These are phyloP conservation scores for Sebastolobus altivelis DNA, from an alignment of 2,797 vertebrate genomes.

Conservation along the genomic window DNA sequence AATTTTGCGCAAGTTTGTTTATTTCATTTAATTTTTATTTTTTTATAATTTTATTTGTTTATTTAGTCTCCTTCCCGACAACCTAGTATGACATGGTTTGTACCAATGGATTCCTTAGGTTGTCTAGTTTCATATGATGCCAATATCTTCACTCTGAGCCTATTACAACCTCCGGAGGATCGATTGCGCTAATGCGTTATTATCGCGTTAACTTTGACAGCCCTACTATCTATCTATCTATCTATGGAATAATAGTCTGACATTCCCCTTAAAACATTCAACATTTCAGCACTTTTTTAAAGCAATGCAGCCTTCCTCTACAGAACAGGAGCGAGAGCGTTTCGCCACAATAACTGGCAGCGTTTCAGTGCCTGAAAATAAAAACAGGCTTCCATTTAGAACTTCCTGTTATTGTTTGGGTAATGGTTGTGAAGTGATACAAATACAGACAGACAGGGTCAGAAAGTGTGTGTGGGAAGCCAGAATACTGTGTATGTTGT, in stretches of 20 bases:
- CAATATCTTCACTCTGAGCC: too few species aligned
- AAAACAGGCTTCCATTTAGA: not conserved
- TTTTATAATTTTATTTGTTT: too few species aligned
- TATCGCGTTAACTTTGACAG: too few species aligned
- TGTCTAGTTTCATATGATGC: too few species aligned
- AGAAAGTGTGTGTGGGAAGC: conserved; percentile 11
- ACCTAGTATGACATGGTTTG: too few species aligned
- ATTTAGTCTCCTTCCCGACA: too few species aligned
- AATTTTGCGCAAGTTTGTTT: too few species aligned
- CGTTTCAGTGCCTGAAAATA: not conserved
- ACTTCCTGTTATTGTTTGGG: not conserved
- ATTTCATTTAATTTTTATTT: too few species aligned
- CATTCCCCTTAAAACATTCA: not conserved
- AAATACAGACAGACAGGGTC: conserved; percentile 15
- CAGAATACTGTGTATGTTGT: not conserved
- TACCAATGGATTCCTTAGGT: too few species aligned
- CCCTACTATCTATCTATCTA: not conserved
- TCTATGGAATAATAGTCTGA: not conserved
- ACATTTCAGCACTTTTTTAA: not conserved
- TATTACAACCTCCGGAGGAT: too few species aligned
- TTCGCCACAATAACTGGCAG: not conserved
- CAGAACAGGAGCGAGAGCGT: not conserved
- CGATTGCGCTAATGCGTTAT: too few species aligned
- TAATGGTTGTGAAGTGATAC: conserved; percentile 16
- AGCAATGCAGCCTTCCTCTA: not conserved